These are phyloP conservation scores for Capitella teleta DNA, from an alignment of 1,140 invertebrate genomes.

Conservation along the genomic window DNA sequence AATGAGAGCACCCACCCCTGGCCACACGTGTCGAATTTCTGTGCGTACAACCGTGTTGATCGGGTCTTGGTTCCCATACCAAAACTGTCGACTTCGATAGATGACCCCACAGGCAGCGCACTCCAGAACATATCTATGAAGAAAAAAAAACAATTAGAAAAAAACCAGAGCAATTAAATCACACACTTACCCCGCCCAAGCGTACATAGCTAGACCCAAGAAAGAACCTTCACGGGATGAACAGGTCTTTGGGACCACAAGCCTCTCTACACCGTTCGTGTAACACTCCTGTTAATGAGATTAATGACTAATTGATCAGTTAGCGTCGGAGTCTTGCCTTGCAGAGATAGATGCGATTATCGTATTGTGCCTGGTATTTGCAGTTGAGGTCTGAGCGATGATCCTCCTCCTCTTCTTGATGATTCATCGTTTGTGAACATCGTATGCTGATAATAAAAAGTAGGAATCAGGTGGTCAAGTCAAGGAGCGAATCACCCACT, in stretches of 20 bases:
- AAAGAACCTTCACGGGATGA: constrained; percentile 54
- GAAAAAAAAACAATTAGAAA: constrained; percentile 11
- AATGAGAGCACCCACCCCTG: constrained; percentile 47
- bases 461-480: background rate
- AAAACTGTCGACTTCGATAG: constrained; percentile 67
- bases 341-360: constrained; percentile 65
- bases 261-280: constrained; percentile 50
- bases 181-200: constrained; percentile 59
- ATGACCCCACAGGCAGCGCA: constrained; percentile 72
- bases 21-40: constrained; percentile 71
- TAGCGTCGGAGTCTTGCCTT: background rate
- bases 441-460: constrained; percentile 18
- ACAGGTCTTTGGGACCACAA: constrained; percentile 53
- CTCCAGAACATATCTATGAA: constrained; percentile 56
- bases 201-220: constrained; percentile 62
- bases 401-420: constrained; percentile 54
- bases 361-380: constrained; percentile 67
- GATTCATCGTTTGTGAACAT: constrained; percentile 68
- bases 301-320: background rate
- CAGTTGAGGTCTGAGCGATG: constrained; percentile 47
- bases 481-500: constrained; percentile 21
- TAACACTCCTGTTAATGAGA: constrained; percentile 40
- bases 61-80: constrained; percentile 71
- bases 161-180: background rate
- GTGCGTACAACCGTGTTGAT: constrained; percentile 54